Evolutionary conservation across 1,140 invertebrate species (phyloP).

Genomic region (Drosophila subobscura): DNA sequence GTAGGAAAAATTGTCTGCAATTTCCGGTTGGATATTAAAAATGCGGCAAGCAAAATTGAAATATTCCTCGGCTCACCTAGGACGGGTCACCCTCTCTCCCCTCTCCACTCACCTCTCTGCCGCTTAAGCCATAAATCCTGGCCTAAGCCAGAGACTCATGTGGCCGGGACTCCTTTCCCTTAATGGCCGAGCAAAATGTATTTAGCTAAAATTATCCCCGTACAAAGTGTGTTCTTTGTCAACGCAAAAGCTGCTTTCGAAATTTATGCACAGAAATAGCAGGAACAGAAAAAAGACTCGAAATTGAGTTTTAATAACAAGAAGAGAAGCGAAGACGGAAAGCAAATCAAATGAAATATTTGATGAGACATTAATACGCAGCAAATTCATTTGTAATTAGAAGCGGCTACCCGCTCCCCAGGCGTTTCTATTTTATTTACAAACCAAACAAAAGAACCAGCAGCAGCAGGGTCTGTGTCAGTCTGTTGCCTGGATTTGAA

Average conservation of each 20-base stretch:
- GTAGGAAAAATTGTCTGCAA: slow-evolving; percentile 38
- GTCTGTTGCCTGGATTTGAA: slow-evolving; percentile 57
- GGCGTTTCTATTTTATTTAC: slow-evolving; percentile 41
- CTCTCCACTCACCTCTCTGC: neutral
- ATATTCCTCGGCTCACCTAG: slow-evolving; percentile 64
- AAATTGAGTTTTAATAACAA: slow-evolving; percentile 77
- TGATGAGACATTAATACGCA: slow-evolving; percentile 74
- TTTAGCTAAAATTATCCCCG: slow-evolving; percentile 52
- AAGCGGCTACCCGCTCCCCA: slow-evolving; percentile 24
- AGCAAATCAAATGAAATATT: slow-evolving; percentile 78
- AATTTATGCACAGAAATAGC: slow-evolving; percentile 61
- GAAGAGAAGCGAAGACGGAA: slow-evolving; percentile 15
- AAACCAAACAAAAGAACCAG: slow-evolving; percentile 8
- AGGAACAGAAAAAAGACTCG: slow-evolving; percentile 54
- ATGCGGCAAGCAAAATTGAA: slow-evolving; percentile 63
- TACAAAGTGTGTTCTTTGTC: slow-evolving; percentile 51
- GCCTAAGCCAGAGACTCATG: slow-evolving; percentile 46
- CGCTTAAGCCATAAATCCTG: slow-evolving; percentile 48
- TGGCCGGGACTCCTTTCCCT: slow-evolving; percentile 41
- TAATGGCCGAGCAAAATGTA: slow-evolving; percentile 43
- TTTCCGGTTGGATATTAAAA: slow-evolving; percentile 58
- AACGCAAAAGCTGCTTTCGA: slow-evolving; percentile 45
- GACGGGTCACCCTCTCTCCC: slow-evolving; percentile 1
- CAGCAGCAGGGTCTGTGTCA: slow-evolving; percentile 9
- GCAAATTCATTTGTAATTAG: slow-evolving; percentile 74